These are phyloP conservation scores for Oreocharis arfaki DNA, from an alignment of 2,113 vertebrate species.

Conservation along the genomic window DNA sequence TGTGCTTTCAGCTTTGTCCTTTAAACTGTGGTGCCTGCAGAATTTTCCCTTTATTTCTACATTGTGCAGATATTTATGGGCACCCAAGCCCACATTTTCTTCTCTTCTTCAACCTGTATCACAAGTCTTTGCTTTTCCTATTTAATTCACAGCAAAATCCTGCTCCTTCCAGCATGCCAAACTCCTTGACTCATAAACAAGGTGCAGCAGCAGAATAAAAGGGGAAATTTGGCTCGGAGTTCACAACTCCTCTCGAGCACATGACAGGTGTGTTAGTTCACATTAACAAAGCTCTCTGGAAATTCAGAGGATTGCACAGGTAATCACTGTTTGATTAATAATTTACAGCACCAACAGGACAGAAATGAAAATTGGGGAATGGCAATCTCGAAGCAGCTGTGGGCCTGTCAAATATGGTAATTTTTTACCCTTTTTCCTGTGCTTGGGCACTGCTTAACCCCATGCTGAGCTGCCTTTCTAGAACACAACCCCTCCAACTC, in stretches of 20 bases:
- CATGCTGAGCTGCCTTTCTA: constrained; percentile 1
- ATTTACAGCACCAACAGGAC: constrained; percentile 11
- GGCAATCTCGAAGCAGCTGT: background rate
- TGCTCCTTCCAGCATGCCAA: background rate
- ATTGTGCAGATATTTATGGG: background rate
- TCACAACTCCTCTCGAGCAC: background rate
- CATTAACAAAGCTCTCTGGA: background rate
- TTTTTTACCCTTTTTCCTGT: background rate
- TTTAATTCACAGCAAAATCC: background rate
- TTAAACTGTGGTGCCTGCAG: background rate
- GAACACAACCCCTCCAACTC: background rate
- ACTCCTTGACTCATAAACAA: background rate
- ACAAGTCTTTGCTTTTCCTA: background rate
- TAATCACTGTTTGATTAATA: constrained; percentile 31
- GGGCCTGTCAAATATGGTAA: background rate
- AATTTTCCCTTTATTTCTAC: background rate
- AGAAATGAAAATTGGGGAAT: background rate
- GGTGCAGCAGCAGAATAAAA: background rate
- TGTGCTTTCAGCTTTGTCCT: background rate
- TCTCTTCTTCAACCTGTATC: background rate
- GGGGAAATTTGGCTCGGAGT: background rate
- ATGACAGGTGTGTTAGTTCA: background rate
- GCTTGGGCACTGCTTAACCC: background rate
- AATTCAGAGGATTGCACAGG: background rate
- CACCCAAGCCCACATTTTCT: background rate